Base-by-base conservation (phyloP, 2,888 invertebrate species). In the Clivina fossor region DNA sequence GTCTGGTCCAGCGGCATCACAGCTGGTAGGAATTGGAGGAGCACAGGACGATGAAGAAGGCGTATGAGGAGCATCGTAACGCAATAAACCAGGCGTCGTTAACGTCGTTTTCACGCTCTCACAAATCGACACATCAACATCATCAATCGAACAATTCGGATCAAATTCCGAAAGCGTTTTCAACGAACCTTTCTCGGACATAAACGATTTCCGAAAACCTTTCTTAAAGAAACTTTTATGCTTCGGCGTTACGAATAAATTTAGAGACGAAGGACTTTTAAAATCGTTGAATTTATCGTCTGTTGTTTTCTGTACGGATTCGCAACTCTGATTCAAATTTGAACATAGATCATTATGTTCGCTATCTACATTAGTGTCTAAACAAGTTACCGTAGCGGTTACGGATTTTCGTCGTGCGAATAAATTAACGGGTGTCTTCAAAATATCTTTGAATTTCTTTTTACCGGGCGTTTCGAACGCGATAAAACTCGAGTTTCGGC, bases 161-260 rank as follows among this genome's bases (percentile, higher is more conserved):
- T 55, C 55, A 20, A 16, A 55, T 11, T 55, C 55, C 19, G 55
- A 22, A 32, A 55, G 46, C 20, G 46, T 46, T 13, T 55, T 55
- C 30, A 55, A 16, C 9, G 32, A 20, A 33, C 22, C 32, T 15
- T 55, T 55, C 19, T 55, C 55, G 20, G 47, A 55, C 30, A 55
- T 55, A 30, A 55, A 55, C 26, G 47, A 47, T 55, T 55, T 55
- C 4, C 55, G 46, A 32, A 55, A 55, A 47, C 55, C 55, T 55
- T 47, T 55, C 32, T 55, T 55, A 22, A 55, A 55, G 18, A 55
- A 38, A 38, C 55, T 41, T 18, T 32, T 41, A 8, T 51, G 20
- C 18, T 55, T 55, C 26, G 55, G 55, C n/a, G 55, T 55, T 19
- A 28, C 28, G 16, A 47, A 55, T 30, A 55, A 20, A 40, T 47